Conservation (phyloP, 2,797 vertebrate genomes). For the Poecilia picta region DNA sequence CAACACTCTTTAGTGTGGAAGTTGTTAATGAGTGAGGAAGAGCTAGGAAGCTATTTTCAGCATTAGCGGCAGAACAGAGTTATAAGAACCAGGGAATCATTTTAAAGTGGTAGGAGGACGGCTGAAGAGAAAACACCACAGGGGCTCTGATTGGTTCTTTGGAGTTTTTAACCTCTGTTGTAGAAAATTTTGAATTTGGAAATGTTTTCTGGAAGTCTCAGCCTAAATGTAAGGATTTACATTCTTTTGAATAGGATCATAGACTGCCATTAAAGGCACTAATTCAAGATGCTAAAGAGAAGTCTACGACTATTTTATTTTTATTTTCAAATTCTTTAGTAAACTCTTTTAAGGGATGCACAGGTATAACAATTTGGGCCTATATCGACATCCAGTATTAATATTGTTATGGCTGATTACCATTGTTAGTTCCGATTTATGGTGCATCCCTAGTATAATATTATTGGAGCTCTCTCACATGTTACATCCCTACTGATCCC, state of each 20-base stretch:
- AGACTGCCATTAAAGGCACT: neutral
- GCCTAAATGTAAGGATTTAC: neutral
- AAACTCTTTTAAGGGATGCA: neutral
- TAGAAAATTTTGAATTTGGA: neutral
- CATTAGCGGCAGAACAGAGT: neutral
- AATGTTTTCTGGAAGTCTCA: neutral
- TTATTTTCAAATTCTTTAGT: neutral
- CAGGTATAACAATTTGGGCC: no score
- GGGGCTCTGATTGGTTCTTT: neutral
- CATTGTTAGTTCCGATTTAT: no score
- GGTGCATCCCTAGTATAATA: neutral
- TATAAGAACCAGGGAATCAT: neutral
- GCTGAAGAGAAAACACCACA: neutral
- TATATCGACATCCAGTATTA: no score
- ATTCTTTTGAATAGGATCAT: neutral
- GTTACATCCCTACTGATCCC: neutral
- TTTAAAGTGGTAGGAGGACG: neutral
- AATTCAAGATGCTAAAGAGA: neutral
- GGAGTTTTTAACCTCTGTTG: neutral
- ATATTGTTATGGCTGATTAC: no score
- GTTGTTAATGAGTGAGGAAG: neutral
- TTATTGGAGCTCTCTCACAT: neutral
- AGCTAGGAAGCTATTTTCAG: neutral
- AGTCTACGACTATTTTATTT: neutral
- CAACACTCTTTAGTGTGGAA: constrained; percentile 2